These are phyloP conservation scores for Drosophila arawakana DNA, from an alignment of 1,140 invertebrate species.

Conservation along the genomic window DNA sequence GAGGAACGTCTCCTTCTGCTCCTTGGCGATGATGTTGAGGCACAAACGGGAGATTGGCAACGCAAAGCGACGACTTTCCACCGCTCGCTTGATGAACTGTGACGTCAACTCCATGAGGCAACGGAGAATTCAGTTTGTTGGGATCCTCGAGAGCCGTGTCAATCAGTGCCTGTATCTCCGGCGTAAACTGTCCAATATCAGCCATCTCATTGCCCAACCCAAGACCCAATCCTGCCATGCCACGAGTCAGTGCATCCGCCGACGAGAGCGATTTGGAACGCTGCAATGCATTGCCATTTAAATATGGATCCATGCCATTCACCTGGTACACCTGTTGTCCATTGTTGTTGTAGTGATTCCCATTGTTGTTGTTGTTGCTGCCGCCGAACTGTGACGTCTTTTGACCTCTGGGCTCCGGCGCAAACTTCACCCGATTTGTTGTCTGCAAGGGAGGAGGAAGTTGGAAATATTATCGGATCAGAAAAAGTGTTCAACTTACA, in stretches of 20 bases:
- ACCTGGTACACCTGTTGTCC: conserved; percentile 66
- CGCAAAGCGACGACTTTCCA: conserved; percentile 91
- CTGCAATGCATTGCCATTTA: conserved; percentile 85
- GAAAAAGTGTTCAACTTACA: conserved; percentile 79
- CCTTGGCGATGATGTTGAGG: conserved; percentile 93
- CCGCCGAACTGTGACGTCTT: conserved; percentile 38
- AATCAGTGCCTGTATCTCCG: conserved; percentile 89
- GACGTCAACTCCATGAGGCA: conserved; percentile 93
- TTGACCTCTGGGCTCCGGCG: conserved; percentile 68
- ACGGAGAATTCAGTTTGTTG: conserved; percentile 90
- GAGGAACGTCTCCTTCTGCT: conserved; percentile 93
- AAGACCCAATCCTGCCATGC: conserved; percentile 86
- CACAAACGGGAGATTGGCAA: conserved; percentile 92
- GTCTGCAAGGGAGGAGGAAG: conserved; percentile 27
- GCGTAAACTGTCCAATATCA: conserved; percentile 90
- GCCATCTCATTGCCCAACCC: conserved; percentile 87
- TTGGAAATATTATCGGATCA: too few relatives aligned
- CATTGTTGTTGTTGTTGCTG: conserved; percentile 36
- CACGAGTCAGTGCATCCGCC: conserved; percentile 88
- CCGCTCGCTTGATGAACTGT: conserved; percentile 90
- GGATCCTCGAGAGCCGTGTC: conserved; percentile 91
- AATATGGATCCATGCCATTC: conserved; percentile 83
- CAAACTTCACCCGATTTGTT: conserved; percentile 81
- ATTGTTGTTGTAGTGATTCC: conserved; percentile 58
- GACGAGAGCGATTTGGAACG: conserved; percentile 92